Base-by-base conservation (phyloP, 2,113 vertebrate genomes). In the Riparia riparia region DNA sequence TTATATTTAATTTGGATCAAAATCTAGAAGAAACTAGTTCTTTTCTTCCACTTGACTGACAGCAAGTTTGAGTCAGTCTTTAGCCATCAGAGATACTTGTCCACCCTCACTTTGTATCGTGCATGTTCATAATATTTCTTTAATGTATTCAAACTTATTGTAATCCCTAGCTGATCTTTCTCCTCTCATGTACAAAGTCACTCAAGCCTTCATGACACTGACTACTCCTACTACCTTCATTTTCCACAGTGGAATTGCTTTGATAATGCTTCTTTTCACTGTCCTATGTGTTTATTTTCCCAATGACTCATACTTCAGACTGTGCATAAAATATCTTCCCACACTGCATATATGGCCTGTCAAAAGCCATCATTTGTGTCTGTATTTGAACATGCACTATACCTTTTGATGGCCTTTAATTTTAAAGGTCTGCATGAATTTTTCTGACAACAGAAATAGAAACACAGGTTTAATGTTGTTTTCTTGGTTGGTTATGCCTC, bases 401-500 rank as follows among this genome's bases (percentile, higher is more conserved):
- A 68, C 13, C 42, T 95, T 82, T 87, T 60, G 49, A 90, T 79
- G 70, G 84, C 41, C 60, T 87, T 94, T 89, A 90, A 78, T 90
- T 93, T 89, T 93, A 94, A 95, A 89, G 28, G 39, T 91, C 83
- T 86, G 7, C 6, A 2, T 64, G 69, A 76, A 91, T 37, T 56
- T 93, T 86, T 78, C 60, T 82, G 88, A 82, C 85, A 90, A 65
- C 29, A 85, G 82, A 79, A 91, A 88, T 45, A 47, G 12, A 90
- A 93, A 87, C 24, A 45, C 22, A 47, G 25, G 16, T 70, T 95
- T 93, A 60, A 58, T 24, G 31, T 32, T 92, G 18, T 49, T 72
- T 86, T 91, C 60, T 49, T 72, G 12, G 7, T 86, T 42, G 20
- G 21, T 70, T 87, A 82, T 87, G 29, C 21, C 31, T 79, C 82